phyloP scores from a whole-genome alignment of 2,888 invertebrate species.

The Cheilosia vulpina region DNA sequence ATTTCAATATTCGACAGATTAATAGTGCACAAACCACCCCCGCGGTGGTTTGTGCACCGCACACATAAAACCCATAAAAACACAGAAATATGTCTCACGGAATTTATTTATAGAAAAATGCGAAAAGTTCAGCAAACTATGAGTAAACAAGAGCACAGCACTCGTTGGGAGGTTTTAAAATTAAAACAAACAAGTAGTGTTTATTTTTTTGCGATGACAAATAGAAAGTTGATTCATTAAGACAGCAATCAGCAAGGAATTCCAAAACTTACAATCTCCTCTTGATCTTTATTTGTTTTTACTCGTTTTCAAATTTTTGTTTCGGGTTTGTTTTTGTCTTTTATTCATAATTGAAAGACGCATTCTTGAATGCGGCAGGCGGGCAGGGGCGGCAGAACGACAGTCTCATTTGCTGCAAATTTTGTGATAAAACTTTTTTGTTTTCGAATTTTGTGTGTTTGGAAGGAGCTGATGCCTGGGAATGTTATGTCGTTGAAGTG shows the following conservation, averaged over 20 bases:
- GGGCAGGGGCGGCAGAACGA: not conserved
- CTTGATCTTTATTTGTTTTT: conserved; percentile 5
- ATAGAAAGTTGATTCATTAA: not conserved
- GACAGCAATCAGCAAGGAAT: not conserved
- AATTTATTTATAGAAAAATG: not conserved
- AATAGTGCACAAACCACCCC: too few species aligned
- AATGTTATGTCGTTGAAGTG: not conserved
- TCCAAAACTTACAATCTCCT: conserved; percentile 1
- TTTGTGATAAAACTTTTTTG: conserved; percentile 12
- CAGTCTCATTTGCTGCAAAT: not conserved
- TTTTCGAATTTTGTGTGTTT: not conserved
- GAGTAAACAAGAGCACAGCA: too few species aligned
- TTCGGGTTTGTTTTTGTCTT: not conserved
- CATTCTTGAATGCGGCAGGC: not conserved
- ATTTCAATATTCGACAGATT: too few species aligned
- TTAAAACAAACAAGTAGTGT: not conserved
- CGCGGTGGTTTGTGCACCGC: too few species aligned
- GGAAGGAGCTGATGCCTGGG: not conserved
- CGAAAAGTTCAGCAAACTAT: conserved; percentile 3
- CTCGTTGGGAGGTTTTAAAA: not conserved
- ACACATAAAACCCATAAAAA: too few species aligned
- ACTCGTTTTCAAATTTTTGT: not conserved
- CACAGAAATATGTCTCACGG: not conserved
- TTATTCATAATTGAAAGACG: conserved; percentile 2
- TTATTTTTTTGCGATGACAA: not conserved